Conservation (phyloP, 2,888 invertebrate genomes). For the Hoplodrina ambigua region DNA sequence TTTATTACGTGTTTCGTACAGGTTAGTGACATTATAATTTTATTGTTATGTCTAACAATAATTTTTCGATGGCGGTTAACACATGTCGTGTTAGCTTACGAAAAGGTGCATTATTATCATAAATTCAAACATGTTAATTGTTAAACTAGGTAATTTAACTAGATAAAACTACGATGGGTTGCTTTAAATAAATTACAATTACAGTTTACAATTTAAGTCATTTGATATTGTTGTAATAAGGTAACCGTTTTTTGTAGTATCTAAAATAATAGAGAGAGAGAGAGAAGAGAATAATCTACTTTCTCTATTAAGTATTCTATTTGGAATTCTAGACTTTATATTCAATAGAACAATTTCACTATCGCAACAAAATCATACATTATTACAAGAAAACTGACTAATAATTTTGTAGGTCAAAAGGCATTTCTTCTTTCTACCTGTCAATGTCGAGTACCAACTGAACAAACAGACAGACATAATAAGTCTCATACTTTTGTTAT, state of each 20-base stretch:
- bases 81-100: conserved; percentile 8
- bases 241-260: too few relatives aligned
- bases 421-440: conserved; percentile 24
- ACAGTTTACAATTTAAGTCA: too few relatives aligned
- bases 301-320: too few relatives aligned
- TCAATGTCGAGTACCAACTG: conserved; percentile 62
- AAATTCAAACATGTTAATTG: conserved; percentile 41
- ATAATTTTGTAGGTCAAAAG: conserved; percentile 35
- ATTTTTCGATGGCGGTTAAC: conserved; percentile 13
- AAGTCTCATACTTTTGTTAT: conserved; percentile 57
- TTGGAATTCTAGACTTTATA: too few relatives aligned
- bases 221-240: too few relatives aligned
- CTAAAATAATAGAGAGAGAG: too few relatives aligned
- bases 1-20: conserved; percentile 26
- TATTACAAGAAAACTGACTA: neutral
- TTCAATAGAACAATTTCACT: too few relatives aligned
- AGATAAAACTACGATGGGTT: conserved; percentile 18
- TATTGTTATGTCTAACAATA: conserved; percentile 21
- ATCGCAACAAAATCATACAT: too few relatives aligned
- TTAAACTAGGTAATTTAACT: conserved; percentile 34
- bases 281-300: too few relatives aligned
- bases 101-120: conserved; percentile 38
- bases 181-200: too few relatives aligned
- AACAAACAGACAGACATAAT: conserved; percentile 59
- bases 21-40: conserved; percentile 18